Percentiles rank a stretch among this genome's conserved stretches.
phyloP scores from a whole-genome alignment of 2,797 vertebrate species.

The Peromyscus aztecus region DNA sequence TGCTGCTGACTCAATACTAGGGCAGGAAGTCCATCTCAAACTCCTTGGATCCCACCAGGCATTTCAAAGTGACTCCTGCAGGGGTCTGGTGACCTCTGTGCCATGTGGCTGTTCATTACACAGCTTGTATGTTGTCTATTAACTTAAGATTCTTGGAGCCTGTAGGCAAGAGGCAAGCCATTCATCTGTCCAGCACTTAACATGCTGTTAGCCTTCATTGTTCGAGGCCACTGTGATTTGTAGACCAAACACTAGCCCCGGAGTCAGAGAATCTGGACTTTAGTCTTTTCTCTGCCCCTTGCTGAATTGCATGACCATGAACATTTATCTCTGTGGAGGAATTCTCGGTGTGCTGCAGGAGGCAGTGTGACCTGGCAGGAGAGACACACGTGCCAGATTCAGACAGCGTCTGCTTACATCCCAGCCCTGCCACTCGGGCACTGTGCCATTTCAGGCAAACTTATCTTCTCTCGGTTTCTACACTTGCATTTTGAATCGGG shows the following conservation, averaged over 20 bases:
- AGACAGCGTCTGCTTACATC: conserved; percentile 39
- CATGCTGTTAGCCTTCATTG: conserved; percentile 68
- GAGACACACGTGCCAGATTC: conserved; percentile 9
- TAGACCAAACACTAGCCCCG: conserved; percentile 71
- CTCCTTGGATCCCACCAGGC: conserved; percentile 35
- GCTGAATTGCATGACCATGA: conserved; percentile 62
- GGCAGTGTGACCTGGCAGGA: conserved; percentile 32
- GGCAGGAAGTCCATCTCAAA: conserved; percentile 31
- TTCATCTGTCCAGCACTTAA: conserved; percentile 71
- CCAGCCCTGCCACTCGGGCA: background rate
- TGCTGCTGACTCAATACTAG: background rate
- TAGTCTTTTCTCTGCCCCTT: conserved; percentile 62
- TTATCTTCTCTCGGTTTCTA: conserved; percentile 32
- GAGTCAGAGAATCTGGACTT: conserved; percentile 77
- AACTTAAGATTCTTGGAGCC: conserved; percentile 70
- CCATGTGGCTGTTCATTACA: conserved; percentile 49
- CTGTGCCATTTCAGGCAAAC: background rate
- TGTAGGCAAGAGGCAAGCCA: conserved; percentile 56
- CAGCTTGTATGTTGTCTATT: conserved; percentile 65
- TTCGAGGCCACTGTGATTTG: conserved; percentile 74
- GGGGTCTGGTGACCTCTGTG: conserved; percentile 62
- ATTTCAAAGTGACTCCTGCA: conserved; percentile 63
- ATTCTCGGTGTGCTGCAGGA: conserved; percentile 24
- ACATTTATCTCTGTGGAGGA: conserved; percentile 56
- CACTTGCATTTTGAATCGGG: conserved; percentile 19